Evolutionary conservation across 2,113 vertebrate species (phyloP).

Genomic region (Ariopsis seemanni): DNA sequence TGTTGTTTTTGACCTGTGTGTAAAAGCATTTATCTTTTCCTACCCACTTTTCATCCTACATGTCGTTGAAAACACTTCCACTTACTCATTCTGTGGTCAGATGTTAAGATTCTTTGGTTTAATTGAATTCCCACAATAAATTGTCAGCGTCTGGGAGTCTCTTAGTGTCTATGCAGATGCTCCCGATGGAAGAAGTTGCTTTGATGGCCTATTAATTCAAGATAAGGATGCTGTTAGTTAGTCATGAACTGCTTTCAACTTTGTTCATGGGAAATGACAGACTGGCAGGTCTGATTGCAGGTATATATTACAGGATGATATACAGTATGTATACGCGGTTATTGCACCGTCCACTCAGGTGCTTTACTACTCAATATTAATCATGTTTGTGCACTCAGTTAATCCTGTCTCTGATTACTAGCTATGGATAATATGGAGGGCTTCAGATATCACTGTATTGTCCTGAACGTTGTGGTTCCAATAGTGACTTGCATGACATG

Average conservation of each 20-base stretch:
- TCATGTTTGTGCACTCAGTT: not conserved
- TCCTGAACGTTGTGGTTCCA: not conserved
- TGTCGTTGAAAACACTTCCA: not conserved
- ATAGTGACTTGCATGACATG: not conserved
- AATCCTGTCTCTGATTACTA: slow-evolving; percentile 5
- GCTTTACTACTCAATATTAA: slow-evolving; percentile 3
- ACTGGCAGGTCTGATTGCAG: slow-evolving; percentile 25
- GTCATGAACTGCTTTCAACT: slow-evolving; percentile 26
- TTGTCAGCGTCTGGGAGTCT: not conserved
- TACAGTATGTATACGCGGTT: not conserved
- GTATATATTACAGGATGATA: slow-evolving; percentile 4
- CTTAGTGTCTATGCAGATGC: not conserved
- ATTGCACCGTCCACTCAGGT: not conserved
- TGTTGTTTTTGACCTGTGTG: not conserved
- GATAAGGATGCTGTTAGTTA: slow-evolving; percentile 23
- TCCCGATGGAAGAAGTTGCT: not conserved
- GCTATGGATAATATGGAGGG: not conserved
- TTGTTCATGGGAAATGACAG: slow-evolving; percentile 31
- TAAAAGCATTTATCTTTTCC: not conserved
- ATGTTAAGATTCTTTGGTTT: not conserved
- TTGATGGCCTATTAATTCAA: slow-evolving; percentile 1
- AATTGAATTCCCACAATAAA: slow-evolving; percentile 14
- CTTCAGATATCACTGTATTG: not conserved
- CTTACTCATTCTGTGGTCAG: not conserved
- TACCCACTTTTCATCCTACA: not conserved